Evolutionary conservation across 2,888 invertebrate genomes (phyloP).

Genomic region (Andrena flavipes): DNA sequence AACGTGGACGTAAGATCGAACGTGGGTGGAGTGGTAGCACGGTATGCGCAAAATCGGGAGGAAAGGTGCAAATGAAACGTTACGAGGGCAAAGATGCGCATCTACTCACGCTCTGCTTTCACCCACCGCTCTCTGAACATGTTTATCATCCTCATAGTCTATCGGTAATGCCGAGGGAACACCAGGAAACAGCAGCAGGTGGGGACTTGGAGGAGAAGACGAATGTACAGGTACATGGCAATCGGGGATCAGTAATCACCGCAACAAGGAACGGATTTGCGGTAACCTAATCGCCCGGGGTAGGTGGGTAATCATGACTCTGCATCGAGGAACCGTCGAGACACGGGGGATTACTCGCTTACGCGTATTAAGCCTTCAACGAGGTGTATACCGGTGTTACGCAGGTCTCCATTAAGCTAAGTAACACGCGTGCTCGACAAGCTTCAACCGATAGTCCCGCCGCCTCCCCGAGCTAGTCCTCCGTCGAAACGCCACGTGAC

Average conservation of each 20-base stretch:
- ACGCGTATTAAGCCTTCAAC: slow-evolving; percentile 70
- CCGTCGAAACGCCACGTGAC: slow-evolving; percentile 45
- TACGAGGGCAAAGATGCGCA: no score
- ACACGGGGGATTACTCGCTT: slow-evolving; percentile 67
- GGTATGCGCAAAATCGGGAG: not conserved
- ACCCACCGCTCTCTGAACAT: no score
- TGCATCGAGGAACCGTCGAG: slow-evolving; percentile 61
- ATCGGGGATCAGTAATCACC: slow-evolving; percentile 50
- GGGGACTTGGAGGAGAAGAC: slow-evolving; percentile 1
- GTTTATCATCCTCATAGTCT: no score
- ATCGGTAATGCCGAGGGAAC: no score
- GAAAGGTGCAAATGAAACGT: no score
- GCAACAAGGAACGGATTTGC: slow-evolving; percentile 61
- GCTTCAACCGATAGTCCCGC: not conserved
- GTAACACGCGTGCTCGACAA: slow-evolving; percentile 24
- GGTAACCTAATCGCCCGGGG: slow-evolving; percentile 65
- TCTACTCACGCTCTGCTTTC: no score
- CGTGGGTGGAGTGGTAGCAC: not conserved
- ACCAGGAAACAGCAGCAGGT: no score
- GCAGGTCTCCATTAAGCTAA: slow-evolving; percentile 56
- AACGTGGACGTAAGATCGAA: slow-evolving; percentile 18
- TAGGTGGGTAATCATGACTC: slow-evolving; percentile 59
- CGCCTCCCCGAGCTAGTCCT: not conserved
- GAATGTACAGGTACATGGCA: slow-evolving; percentile 17
- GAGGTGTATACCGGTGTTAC: slow-evolving; percentile 60